Evolutionary conservation across 2,797 vertebrate genomes (phyloP).

Genomic region (Periparus ater): DNA sequence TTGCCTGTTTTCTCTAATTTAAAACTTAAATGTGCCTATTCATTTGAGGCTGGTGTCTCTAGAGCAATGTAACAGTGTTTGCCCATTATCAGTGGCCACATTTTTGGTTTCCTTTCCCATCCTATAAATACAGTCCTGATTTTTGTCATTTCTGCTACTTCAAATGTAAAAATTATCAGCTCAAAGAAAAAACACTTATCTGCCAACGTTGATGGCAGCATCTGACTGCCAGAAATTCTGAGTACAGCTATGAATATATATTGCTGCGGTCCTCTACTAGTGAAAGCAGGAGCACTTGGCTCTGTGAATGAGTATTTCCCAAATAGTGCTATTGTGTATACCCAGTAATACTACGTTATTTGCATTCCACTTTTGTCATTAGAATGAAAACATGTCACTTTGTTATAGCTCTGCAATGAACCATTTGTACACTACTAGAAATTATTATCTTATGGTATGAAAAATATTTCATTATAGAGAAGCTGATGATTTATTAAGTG

Average conservation of each 20-base stretch:
- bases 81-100: not conserved
- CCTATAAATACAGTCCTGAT: not conserved
- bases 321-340: not conserved
- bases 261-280: not conserved
- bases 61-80: not conserved
- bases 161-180: not conserved
- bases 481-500: not conserved
- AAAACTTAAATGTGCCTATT: not conserved
- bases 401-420: not conserved
- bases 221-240: not conserved
- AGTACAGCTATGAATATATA: not conserved
- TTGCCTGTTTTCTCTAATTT: not conserved
- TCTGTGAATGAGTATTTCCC: not conserved
- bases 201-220: not conserved
- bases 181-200: not conserved
- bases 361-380: not conserved
- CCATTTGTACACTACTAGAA: not conserved
- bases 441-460: not conserved
- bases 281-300: not conserved
- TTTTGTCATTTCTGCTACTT: not conserved
- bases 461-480: not conserved
- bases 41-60: not conserved
- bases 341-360: not conserved
- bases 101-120: not conserved
- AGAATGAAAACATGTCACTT: not conserved